phyloP scores from a whole-genome alignment of 2,113 vertebrate genomes.

The Gila orcuttii region DNA sequence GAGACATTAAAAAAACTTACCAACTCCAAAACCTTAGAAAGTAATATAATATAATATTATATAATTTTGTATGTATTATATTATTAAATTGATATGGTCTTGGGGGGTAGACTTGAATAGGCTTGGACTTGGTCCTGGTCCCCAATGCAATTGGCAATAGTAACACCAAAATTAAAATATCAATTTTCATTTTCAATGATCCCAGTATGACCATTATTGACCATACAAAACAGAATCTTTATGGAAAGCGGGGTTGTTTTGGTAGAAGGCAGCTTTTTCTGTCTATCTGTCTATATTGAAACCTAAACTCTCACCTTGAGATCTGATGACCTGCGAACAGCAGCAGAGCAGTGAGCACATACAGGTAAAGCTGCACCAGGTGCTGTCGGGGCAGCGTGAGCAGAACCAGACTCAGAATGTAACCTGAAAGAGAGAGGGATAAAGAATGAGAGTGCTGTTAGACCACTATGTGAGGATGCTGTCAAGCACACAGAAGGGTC shows the following conservation, averaged over 20 bases:
- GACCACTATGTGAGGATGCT: constrained; percentile 12
- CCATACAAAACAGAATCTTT: neutral
- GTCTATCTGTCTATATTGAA: no score
- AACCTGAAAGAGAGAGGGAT: constrained; percentile 77
- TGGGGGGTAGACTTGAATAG: no score
- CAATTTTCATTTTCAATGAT: no score
- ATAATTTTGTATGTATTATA: no score
- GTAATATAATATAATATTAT: no score
- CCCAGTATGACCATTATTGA: neutral
- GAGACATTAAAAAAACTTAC: no score
- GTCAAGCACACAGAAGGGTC: constrained; percentile 18
- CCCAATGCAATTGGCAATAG: no score
- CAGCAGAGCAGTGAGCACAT: constrained; percentile 92
- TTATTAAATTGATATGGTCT: no score
- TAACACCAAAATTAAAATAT: no score
- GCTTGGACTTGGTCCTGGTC: no score
- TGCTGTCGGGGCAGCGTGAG: constrained; percentile 95
- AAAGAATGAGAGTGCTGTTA: constrained; percentile 17
- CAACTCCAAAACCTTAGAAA: no score
- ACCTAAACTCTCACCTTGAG: constrained; percentile 81
- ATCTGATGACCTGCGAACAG: constrained; percentile 97
- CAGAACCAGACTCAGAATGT: constrained; percentile 95
- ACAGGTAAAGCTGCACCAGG: constrained; percentile 95
- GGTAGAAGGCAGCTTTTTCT: neutral
- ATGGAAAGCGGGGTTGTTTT: neutral